phyloP scores from a whole-genome alignment of 2,797 vertebrate genomes.

The Crenichthys baileyi region DNA sequence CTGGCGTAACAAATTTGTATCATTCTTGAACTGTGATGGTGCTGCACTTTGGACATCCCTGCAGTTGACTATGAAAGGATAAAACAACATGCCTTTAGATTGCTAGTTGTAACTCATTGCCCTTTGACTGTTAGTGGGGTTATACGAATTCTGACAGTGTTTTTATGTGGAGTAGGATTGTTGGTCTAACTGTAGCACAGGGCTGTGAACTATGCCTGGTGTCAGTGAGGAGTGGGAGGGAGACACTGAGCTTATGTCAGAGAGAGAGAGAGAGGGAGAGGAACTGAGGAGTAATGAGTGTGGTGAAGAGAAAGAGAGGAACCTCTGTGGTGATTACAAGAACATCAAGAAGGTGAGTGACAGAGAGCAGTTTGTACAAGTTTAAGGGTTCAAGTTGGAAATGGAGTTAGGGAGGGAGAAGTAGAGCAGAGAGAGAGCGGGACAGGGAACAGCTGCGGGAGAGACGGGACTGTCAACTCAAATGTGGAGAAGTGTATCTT shows the following conservation, averaged over 20 bases:
- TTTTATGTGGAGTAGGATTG: conserved; percentile 25
- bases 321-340: conserved; percentile 27
- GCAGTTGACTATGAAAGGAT: not conserved
- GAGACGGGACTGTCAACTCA: conserved; percentile 72
- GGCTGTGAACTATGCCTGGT: conserved; percentile 68
- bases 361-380: conserved; percentile 14
- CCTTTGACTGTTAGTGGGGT: conserved; percentile 7
- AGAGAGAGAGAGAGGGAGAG: conserved; percentile 8
- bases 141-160: conserved; percentile 24
- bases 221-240: conserved; percentile 50
- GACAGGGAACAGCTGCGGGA: conserved; percentile 75
- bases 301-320: conserved; percentile 22
- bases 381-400: conserved; percentile 26
- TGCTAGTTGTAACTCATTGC: not conserved
- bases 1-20: not conserved
- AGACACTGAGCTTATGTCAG: conserved; percentile 5
- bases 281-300: conserved; percentile 25
- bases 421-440: not conserved
- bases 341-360: conserved; percentile 44
- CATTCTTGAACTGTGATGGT: not conserved
- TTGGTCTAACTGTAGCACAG: conserved; percentile 42
- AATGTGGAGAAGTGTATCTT: conserved; percentile 82
- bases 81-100: not conserved
- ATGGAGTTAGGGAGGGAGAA: conserved; percentile 20
- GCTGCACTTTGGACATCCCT: not conserved